phyloP scores from a whole-genome alignment of 2,888 invertebrate species.

The Pollenia labialis region DNA sequence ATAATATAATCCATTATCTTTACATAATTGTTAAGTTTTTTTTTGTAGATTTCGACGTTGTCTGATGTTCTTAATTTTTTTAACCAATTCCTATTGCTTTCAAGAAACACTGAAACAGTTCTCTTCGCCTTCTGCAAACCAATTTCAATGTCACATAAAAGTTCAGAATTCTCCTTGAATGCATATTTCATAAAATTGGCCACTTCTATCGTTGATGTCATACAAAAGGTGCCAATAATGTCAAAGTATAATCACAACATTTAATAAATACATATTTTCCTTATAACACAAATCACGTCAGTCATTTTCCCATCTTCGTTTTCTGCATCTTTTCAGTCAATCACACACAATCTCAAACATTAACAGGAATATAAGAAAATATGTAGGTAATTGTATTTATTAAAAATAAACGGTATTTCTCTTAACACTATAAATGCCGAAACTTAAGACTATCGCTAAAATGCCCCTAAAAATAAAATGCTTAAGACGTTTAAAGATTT shows the following conservation, averaged over 20 bases:
- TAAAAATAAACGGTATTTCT: neutral
- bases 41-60: too few species aligned
- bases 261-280: constrained; percentile 53
- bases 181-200: neutral
- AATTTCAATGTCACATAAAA: neutral
- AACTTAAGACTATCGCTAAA: too few species aligned
- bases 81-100: too few species aligned
- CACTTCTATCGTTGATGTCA: constrained; percentile 33
- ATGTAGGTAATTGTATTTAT: constrained; percentile 42
- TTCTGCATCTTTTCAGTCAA: neutral
- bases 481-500: too few species aligned
- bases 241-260: constrained; percentile 51
- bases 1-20: too few species aligned
- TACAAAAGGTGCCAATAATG: constrained; percentile 30
- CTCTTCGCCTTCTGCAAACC: too few species aligned
- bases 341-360: too few species aligned
- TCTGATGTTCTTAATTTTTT: too few species aligned
- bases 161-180: neutral
- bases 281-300: constrained; percentile 1
- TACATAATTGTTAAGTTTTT: too few species aligned
- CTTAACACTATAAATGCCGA: neutral
- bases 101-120: too few species aligned
- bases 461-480: too few species aligned
- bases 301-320: neutral
- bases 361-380: neutral